Evolutionary conservation across 2,113 vertebrate genomes (phyloP), one percentile per base, ranked within the genome.

Genomic region (Tauraco erythrolophus): DNA sequence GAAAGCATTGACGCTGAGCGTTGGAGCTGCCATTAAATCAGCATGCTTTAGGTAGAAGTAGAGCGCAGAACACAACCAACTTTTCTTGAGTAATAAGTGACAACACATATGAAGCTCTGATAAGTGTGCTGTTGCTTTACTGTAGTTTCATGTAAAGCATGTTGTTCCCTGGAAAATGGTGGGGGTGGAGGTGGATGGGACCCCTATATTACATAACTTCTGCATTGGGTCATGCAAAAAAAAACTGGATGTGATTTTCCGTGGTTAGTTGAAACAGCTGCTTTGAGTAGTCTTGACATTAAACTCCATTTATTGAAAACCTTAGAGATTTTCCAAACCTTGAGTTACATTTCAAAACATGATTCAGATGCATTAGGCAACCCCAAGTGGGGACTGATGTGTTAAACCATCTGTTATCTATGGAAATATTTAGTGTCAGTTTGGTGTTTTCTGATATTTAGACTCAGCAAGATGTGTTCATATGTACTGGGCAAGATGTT

Each of bases 351-450:
- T 94, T 95, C 75, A 76, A 72, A 93, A 95, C 79, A 84, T 78
- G 92, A 92, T 94, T 97, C 89, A 97, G 88, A 86, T 94, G 35
- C 58, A 74, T 96, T 93, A 95, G 83, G 75, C 79, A 94, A 71
- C 46, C 85, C 94, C 88, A 94, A 62, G 64, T 76, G 92, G 89
- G 85, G 79, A 78, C 46, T 33, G 78, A 95, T 83, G 96, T 97
- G 94, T 94, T 94, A 97, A 96, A 86, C 76, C 90, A 92, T 97
- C 85, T 97, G 97, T 96, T 93, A 92, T 91, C 95, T 92, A 43
- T 95, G 94, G 87, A 96, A 94, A 92, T 65, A 71, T 21, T 96
- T 93, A 84, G 68, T 90, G 72, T 95, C 92, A 94, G 41, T 74
- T 93, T 86, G 91, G 74, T 94, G 91, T 75, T 93, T 84, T 84